Evolutionary conservation across 2,888 invertebrate species (phyloP).

Genomic region (Philaethria dido): DNA sequence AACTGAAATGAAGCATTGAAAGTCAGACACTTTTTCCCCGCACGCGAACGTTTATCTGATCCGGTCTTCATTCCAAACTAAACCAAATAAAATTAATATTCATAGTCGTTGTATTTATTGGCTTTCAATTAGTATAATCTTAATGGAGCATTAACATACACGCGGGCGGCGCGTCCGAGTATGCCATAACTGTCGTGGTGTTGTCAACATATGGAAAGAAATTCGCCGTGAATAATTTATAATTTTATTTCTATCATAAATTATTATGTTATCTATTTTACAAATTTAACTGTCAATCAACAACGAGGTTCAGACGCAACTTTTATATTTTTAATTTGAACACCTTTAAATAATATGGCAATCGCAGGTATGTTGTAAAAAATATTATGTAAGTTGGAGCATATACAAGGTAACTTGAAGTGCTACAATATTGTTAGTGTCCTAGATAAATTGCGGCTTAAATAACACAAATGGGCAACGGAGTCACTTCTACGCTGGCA

Average conservation of each 20-base stretch:
- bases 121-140: slow-evolving; percentile 84
- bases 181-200: slow-evolving; percentile 63
- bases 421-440: slow-evolving; percentile 58
- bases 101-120: slow-evolving; percentile 84
- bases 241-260: not conserved
- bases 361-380: not conserved
- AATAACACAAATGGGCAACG: slow-evolving; percentile 67
- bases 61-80: slow-evolving; percentile 53
- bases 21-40: slow-evolving; percentile 52
- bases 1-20: slow-evolving; percentile 29
- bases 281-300: not conserved
- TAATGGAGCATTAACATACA: slow-evolving; percentile 83
- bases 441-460: slow-evolving; percentile 61
- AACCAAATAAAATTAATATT: slow-evolving; percentile 83
- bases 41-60: slow-evolving; percentile 58
- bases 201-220: slow-evolving; percentile 54
- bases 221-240: slow-evolving; percentile 24
- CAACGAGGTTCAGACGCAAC: not conserved
- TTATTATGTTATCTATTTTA: not conserved
- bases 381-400: slow-evolving; percentile 3
- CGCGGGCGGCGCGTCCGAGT: slow-evolving; percentile 71
- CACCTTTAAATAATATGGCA: not conserved
- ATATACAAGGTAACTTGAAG: slow-evolving; percentile 49
- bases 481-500: slow-evolving; percentile 63
- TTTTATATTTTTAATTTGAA: not conserved